Conservation (phyloP, 2,113 vertebrate species). For the Lycaon pictus region DNA sequence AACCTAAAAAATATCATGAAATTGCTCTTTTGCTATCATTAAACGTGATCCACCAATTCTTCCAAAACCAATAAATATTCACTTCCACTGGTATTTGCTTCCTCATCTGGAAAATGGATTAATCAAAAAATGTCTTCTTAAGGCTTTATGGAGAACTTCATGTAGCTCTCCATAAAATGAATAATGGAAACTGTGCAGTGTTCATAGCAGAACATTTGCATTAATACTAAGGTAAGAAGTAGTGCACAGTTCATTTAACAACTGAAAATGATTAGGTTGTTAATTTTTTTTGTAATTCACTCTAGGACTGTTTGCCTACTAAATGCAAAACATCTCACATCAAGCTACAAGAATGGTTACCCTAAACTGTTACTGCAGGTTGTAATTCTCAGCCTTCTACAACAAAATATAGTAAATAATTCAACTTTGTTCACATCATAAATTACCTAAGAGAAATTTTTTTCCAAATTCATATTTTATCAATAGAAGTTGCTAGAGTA, state of each 20-base stretch:
- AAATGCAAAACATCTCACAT: not conserved
- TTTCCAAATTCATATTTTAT: not conserved
- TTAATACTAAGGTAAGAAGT: constrained; percentile 38
- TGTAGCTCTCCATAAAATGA: constrained; percentile 60
- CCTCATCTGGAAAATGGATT: constrained; percentile 74
- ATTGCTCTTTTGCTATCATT: constrained; percentile 56
- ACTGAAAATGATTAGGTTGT: not conserved
- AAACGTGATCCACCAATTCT: constrained; percentile 63
- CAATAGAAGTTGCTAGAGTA: not conserved
- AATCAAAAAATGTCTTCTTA: constrained; percentile 66
- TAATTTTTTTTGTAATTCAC: not conserved
- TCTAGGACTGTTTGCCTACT: not conserved
- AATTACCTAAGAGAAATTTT: not conserved
- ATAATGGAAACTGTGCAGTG: constrained; percentile 35
- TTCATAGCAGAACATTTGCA: constrained; percentile 48
- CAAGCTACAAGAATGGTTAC: not conserved
- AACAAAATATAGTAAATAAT: not conserved
- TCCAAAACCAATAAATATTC: constrained; percentile 64
- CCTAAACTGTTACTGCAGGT: not conserved
- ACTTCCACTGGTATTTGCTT: constrained; percentile 57
- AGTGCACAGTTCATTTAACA: constrained; percentile 40
- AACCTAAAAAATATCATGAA: constrained; percentile 50
- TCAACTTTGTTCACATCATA: not conserved
- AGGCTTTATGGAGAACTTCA: constrained; percentile 62
- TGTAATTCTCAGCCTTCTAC: not conserved